phyloP scores from a whole-genome alignment of 2,888 invertebrate genomes.

The Anthrax anthrax region DNA sequence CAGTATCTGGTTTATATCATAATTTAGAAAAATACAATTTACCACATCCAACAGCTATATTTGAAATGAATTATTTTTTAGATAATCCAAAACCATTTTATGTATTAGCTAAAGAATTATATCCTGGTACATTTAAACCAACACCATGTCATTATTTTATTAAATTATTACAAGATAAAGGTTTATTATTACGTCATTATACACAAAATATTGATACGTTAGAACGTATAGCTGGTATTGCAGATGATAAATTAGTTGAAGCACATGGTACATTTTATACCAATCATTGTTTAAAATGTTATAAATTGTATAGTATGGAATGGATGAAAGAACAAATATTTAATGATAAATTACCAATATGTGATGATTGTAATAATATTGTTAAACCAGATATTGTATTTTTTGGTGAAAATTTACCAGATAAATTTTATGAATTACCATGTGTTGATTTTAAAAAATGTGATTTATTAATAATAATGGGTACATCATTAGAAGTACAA shows the following conservation, averaged over 20 bases:
- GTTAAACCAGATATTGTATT: constrained; percentile 95
- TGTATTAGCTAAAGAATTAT: constrained; percentile 74
- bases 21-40: constrained; percentile 84
- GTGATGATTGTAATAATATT: constrained; percentile 58
- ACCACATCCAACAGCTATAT: constrained; percentile 83
- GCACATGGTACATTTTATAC: constrained; percentile 90
- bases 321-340: constrained; percentile 81
- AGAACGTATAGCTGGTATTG: constrained; percentile 73
- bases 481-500: constrained; percentile 85
- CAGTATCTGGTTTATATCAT: constrained; percentile 80
- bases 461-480: constrained; percentile 87
- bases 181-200: constrained; percentile 56
- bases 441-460: constrained; percentile 67
- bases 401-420: constrained; percentile 83
- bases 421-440: constrained; percentile 54
- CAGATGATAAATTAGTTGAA: constrained; percentile 74
- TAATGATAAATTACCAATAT: constrained; percentile 59
- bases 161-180: constrained; percentile 69
- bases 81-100: constrained; percentile 89
- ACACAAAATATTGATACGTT: constrained; percentile 91
- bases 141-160: constrained; percentile 87
- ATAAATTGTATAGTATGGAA: constrained; percentile 52
- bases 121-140: constrained; percentile 76
- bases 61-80: constrained; percentile 76
- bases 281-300: constrained; percentile 71